Base-by-base conservation (phyloP, 1,140 invertebrate species). In the Elymnias hypermnestra region DNA sequence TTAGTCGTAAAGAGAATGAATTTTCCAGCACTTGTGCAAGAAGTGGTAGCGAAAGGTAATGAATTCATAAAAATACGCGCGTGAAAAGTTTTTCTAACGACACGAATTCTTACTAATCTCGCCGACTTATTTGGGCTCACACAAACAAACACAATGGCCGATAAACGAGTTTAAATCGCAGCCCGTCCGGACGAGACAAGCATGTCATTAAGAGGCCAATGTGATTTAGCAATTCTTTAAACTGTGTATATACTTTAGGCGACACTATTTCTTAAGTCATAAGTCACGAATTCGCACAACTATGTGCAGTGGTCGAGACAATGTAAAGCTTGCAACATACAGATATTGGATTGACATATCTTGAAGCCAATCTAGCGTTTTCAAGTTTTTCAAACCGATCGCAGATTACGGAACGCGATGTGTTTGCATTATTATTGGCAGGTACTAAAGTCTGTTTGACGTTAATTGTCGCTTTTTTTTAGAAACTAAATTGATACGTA, bases 81-180 rank as follows among this genome's bases (percentile, higher is more conserved):
- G 60, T 57, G 53, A 66, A 63, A 57, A 56, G 42, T 72, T 68
- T 63, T 61, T 64, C 57, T 50, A 40, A 47, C 50, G 40, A 64
- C 57, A 63, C 63, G 53, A 63, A 65, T 69, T 73, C 61, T 58
- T 59, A 61, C 59, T 63, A 66, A 69, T 70, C 60, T 62, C 57
- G 49, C 51, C 57, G 62, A 69, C 64, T 64, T 69, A 70, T 76
- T 75, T 71, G 72, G 61, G 61, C 60, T 59, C 69, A 57, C 50
- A 59, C 60, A 58, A 45, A 59, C 65, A 54, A 49, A 67, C 62
- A 65, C 72, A 72, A 72, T 72, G 60, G 57, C 57, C 67, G 63
- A 63, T 72, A 79, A 72, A 72, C 75, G 71, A 74, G 72, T 79
- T 76, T 79, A 72, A 77, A 79, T 74, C 73, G 73, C 60, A 64